These are phyloP conservation scores for Chionodraco myersi DNA, from an alignment of 2,113 vertebrate species.

Conservation along the genomic window DNA sequence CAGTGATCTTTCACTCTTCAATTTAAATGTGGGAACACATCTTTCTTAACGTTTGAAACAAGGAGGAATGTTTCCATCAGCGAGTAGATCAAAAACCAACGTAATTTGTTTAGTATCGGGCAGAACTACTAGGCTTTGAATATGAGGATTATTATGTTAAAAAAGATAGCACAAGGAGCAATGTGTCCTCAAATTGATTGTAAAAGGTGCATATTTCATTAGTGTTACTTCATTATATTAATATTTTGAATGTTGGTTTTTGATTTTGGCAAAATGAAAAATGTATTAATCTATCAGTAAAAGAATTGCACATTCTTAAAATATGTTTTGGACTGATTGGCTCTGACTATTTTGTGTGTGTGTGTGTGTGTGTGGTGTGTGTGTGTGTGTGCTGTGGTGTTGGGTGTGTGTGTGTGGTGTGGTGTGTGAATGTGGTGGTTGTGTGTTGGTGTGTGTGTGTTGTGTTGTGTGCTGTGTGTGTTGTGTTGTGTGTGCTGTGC, in stretches of 20 bases:
- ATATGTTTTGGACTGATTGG: not conserved
- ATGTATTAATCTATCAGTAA: too few relatives aligned
- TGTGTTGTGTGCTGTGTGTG: too few relatives aligned
- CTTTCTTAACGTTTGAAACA: slow-evolving; percentile 13
- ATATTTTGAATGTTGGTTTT: not conserved
- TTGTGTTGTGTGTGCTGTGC: too few relatives aligned
- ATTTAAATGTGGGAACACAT: not conserved
- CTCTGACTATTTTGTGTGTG: slow-evolving; percentile 3
- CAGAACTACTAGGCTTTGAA: not conserved
- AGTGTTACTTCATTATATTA: not conserved
- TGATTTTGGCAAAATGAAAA: not conserved
- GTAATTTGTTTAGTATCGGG: not conserved
- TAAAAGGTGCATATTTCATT: not conserved
- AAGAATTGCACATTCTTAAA: not conserved
- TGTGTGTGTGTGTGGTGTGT: too few relatives aligned
- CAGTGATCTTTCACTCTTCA: not conserved
- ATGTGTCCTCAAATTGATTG: not conserved
- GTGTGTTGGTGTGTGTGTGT: too few relatives aligned
- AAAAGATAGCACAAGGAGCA: not conserved
- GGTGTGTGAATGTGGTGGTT: too few relatives aligned
- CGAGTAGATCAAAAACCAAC: not conserved
- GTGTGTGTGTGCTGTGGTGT: too few relatives aligned
- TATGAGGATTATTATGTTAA: not conserved
- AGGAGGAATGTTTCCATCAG: not conserved
- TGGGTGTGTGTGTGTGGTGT: too few relatives aligned